Evolutionary conservation across 2,888 invertebrate species (phyloP).

Genomic region (Philonicus albiceps): DNA sequence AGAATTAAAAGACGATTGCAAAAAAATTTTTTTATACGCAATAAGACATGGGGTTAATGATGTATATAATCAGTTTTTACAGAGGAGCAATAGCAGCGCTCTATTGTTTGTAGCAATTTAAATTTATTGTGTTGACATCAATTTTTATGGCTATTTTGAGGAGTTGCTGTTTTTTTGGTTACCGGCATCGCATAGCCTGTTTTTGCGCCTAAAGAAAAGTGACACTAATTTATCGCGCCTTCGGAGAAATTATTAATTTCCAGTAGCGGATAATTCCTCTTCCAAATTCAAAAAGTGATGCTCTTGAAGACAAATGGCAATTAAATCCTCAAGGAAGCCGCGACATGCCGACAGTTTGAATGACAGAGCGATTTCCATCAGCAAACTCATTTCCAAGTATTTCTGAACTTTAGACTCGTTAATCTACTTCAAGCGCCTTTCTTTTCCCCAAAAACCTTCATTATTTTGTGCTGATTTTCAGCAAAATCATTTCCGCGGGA

Average conservation of each 20-base stretch:
- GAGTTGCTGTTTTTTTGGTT: not conserved
- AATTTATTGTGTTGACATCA: not conserved
- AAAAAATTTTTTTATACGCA: not conserved
- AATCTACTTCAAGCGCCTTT: slow-evolving; percentile 25
- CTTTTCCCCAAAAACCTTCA: not conserved
- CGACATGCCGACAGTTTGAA: slow-evolving; percentile 23
- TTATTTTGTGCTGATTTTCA: slow-evolving; percentile 11
- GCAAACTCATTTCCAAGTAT: slow-evolving; percentile 11
- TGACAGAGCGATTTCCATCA: slow-evolving; percentile 19
- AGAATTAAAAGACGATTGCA: not conserved
- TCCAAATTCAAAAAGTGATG: not conserved
- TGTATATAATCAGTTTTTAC: not conserved
- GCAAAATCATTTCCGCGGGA: not conserved
- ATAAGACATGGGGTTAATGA: not conserved
- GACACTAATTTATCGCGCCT: not conserved
- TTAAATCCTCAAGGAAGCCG: slow-evolving; percentile 13
- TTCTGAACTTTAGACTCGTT: slow-evolving; percentile 28
- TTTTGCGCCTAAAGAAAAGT: not conserved
- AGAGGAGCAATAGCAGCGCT: not conserved
- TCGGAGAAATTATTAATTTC: not conserved
- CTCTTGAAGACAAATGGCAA: not conserved
- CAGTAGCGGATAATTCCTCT: not conserved
- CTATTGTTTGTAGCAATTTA: not conserved
- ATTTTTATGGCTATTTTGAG: not conserved
- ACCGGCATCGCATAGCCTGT: not conserved